Percentiles rank a stretch among this genome's conserved stretches.
Evolutionary conservation across 2,797 vertebrate genomes (phyloP).

Genomic region (Benthosema pterotum): DNA sequence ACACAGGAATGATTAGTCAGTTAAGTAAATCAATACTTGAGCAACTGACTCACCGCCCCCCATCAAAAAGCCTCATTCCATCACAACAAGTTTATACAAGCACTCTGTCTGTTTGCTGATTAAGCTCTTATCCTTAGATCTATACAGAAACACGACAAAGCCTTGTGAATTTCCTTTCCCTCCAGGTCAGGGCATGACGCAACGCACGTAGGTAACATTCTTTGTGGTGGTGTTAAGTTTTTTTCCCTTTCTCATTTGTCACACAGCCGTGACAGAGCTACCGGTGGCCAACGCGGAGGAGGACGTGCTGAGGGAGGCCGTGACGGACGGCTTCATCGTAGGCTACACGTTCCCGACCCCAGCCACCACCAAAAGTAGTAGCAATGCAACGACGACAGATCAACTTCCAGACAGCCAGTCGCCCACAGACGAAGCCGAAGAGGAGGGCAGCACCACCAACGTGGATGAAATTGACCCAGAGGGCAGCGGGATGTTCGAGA

Average conservation of each 20-base stretch:
- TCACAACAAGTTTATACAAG: conserved; percentile 59
- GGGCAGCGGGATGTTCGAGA: conserved; percentile 12
- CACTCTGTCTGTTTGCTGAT: not conserved
- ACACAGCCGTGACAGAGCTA: conserved; percentile 42
- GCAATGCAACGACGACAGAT: not conserved
- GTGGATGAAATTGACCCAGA: conserved; percentile 10
- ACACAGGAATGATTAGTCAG: conserved; percentile 50
- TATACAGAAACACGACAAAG: conserved; percentile 4
- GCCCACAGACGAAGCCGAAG: not conserved
- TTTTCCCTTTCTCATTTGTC: conserved; percentile 44
- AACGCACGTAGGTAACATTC: conserved; percentile 40
- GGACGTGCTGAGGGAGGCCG: conserved; percentile 54
- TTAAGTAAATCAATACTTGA: conserved; percentile 56
- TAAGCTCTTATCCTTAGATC: not conserved
- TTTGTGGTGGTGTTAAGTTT: conserved; percentile 31
- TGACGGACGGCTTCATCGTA: conserved; percentile 66
- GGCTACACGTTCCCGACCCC: not conserved
- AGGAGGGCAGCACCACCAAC: not conserved
- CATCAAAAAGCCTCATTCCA: conserved; percentile 23
- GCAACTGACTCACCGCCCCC: conserved; percentile 34
- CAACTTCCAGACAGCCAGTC: conserved; percentile 3
- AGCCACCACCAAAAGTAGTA: conserved; percentile 16
- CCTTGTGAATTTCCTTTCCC: conserved; percentile 50
- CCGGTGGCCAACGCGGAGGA: conserved; percentile 27
- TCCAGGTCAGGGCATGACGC: conserved; percentile 27